Evolutionary conservation across 2,888 invertebrate species (phyloP).

Genomic region (Zygothrica quintamaculata): DNA sequence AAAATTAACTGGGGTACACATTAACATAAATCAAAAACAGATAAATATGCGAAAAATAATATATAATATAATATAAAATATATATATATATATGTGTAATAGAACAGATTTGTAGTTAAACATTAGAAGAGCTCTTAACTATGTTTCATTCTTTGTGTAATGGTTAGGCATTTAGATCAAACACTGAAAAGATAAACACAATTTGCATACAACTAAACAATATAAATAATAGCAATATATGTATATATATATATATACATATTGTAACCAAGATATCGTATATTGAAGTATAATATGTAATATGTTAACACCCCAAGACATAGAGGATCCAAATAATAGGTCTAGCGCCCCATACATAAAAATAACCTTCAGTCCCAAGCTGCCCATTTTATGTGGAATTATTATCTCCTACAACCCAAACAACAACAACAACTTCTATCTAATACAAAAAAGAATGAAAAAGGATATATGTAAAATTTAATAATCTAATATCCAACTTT

Average conservation of each 20-base stretch:
- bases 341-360: constrained; percentile 27
- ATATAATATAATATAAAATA: neutral
- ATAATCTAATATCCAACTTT: constrained; percentile 33
- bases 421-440: neutral
- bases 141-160: too few relatives aligned
- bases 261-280: constrained; percentile 65
- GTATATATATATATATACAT: constrained; percentile 33
- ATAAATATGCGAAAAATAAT: neutral
- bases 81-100: constrained; percentile 3
- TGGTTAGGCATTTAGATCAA: constrained; percentile 77
- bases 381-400: constrained; percentile 15
- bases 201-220: constrained; percentile 47
- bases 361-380: constrained; percentile 64
- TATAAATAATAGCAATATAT: constrained; percentile 50
- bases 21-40: neutral
- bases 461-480: constrained; percentile 25
- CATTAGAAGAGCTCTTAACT: constrained; percentile 20
- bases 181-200: constrained; percentile 28
- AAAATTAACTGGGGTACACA: neutral
- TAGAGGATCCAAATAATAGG: constrained; percentile 19
- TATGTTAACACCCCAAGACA: constrained; percentile 15
- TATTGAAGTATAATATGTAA: constrained; percentile 34
- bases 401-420: constrained; percentile 9
- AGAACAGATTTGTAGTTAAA: constrained; percentile 5
- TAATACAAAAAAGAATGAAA: neutral